Evolutionary conservation across 2,113 vertebrate genomes (phyloP).

Genomic region (Natator depressus): DNA sequence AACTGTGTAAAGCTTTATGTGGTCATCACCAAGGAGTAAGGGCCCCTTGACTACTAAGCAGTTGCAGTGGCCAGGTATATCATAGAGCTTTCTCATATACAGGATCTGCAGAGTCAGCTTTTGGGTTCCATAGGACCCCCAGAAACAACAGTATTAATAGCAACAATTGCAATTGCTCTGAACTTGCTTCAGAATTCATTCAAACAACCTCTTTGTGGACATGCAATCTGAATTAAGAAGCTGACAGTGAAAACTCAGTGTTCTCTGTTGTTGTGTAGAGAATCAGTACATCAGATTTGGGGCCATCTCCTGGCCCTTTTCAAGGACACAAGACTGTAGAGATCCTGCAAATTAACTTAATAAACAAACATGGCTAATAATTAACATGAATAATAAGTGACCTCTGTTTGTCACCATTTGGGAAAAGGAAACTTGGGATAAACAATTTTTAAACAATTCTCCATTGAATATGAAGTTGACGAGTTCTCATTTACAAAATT

Average conservation of each 20-base stretch:
- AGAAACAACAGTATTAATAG: not conserved
- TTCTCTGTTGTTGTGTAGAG: not conserved
- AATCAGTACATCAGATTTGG: slow-evolving; percentile 5
- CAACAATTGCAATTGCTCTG: not conserved
- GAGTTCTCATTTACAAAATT: slow-evolving; percentile 36
- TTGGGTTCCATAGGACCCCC: not conserved
- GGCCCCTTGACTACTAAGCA: not conserved
- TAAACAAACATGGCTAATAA: slow-evolving; percentile 54
- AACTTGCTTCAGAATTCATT: not conserved
- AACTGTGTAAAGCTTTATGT: not conserved
- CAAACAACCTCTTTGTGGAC: not conserved
- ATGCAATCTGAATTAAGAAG: not conserved
- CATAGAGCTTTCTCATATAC: not conserved
- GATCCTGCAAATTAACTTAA: slow-evolving; percentile 47
- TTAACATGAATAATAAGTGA: slow-evolving; percentile 68
- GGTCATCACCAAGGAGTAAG: not conserved
- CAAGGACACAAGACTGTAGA: slow-evolving; percentile 1
- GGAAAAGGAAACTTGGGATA: slow-evolving; percentile 29
- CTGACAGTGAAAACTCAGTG: not conserved
- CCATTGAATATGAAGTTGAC: slow-evolving; percentile 30
- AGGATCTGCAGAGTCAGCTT: not conserved
- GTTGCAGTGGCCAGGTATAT: not conserved
- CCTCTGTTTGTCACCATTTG: slow-evolving; percentile 47
- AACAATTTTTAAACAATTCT: slow-evolving; percentile 43
- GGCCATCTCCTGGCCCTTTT: not conserved